phyloP scores from a whole-genome alignment of 1,140 invertebrate species.

The Drosophila miranda region DNA sequence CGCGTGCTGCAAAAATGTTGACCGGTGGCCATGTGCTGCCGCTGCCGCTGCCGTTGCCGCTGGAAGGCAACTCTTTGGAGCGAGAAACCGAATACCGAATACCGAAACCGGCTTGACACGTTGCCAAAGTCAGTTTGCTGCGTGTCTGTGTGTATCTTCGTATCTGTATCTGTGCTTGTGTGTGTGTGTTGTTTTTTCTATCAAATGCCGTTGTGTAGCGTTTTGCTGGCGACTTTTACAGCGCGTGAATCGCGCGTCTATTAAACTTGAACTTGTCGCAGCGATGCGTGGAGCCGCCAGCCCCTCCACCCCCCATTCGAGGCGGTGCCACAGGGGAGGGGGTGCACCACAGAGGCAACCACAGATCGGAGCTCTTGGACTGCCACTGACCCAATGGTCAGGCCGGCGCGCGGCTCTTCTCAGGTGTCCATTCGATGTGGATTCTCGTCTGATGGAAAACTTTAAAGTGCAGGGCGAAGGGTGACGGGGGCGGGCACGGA shows the following conservation, averaged over 20 bases:
- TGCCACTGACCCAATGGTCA: constrained; percentile 19
- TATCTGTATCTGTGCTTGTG: background rate
- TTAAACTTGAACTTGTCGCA: constrained; percentile 72
- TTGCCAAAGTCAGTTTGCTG: constrained; percentile 63
- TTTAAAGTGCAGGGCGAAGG: constrained; percentile 56
- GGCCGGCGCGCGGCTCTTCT: background rate
- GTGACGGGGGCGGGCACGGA: too few species aligned
- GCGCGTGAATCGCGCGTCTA: constrained; percentile 40
- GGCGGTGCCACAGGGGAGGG: background rate
- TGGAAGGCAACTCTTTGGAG: too few species aligned
- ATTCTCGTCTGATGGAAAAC: constrained; percentile 43
- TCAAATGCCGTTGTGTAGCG: constrained; percentile 54
- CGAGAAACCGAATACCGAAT: constrained; percentile 32
- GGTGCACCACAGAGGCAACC: too few species aligned
- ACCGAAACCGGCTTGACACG: constrained; percentile 69
- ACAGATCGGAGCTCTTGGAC: too few species aligned
- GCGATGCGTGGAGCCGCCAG: constrained; percentile 45
- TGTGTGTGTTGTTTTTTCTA: constrained; percentile 8
- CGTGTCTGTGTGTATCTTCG: background rate
- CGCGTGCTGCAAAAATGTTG: constrained; percentile 60
- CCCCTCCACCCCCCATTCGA: too few species aligned
- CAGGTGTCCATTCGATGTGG: constrained; percentile 3
- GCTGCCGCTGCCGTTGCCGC: constrained; percentile 5
- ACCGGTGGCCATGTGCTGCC: constrained; percentile 66
- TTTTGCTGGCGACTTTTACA: constrained; percentile 49